Conservation (phyloP, 2,797 vertebrate species). For the Margarornis squamiger region DNA sequence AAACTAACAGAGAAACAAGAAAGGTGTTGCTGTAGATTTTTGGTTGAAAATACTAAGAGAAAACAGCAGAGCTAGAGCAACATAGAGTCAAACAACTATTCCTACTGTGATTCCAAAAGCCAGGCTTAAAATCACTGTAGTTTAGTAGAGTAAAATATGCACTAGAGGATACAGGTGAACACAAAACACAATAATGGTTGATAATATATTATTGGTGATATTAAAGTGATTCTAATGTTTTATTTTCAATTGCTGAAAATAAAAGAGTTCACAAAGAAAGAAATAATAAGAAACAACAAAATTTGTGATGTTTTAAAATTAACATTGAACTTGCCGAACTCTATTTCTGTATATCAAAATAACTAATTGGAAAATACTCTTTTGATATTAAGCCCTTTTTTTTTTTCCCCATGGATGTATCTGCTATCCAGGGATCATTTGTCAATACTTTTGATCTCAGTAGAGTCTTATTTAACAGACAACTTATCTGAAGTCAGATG, state of each 20-base stretch:
- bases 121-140: background rate
- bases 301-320: background rate
- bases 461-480: background rate
- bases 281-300: fast-evolving
- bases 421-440: background rate
- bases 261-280: background rate
- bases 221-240: background rate
- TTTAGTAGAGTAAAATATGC: background rate
- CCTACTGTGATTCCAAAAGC: background rate
- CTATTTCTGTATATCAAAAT: background rate
- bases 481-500: background rate
- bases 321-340: background rate
- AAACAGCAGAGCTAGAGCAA: background rate
- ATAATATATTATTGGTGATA: background rate
- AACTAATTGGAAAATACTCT: background rate
- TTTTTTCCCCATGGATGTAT: no score
- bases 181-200: background rate
- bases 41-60: background rate
- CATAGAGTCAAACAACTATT: background rate
- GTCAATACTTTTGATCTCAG: background rate
- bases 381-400: background rate
- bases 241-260: background rate
- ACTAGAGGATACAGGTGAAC: background rate
- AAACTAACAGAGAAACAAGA: background rate
- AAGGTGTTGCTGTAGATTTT: background rate